These are phyloP conservation scores for Coregonus ussuriensis DNA, from an alignment of 2,797 vertebrate species.

Conservation along the genomic window DNA sequence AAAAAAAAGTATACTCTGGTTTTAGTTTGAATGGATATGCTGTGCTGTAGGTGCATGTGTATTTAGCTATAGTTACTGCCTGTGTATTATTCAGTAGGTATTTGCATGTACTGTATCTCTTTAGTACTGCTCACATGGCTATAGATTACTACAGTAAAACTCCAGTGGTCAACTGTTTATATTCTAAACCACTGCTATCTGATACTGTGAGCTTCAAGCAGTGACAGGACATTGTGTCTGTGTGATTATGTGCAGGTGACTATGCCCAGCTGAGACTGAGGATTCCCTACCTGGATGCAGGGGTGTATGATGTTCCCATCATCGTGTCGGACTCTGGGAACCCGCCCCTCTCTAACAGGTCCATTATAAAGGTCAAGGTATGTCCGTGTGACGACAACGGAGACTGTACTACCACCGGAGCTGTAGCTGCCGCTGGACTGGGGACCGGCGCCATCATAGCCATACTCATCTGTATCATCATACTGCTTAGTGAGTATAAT, in stretches of 20 bases:
- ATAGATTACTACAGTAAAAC: too few species aligned
- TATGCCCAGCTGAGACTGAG: slow-evolving; percentile 89
- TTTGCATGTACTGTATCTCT: too few species aligned
- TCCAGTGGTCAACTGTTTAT: neutral
- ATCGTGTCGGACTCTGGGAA: slow-evolving; percentile 95
- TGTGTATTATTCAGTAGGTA: neutral
- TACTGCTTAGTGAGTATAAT: slow-evolving; percentile 88
- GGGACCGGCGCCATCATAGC: slow-evolving; percentile 96
- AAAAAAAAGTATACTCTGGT: neutral
- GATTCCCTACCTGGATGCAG: slow-evolving; percentile 88
- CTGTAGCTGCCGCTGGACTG: slow-evolving; percentile 90
- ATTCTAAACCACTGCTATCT: neutral
- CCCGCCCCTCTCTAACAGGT: slow-evolving; percentile 92
- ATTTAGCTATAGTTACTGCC: neutral
- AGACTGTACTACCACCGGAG: slow-evolving; percentile 90
- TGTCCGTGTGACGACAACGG: slow-evolving; percentile 94
- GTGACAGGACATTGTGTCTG: neutral
- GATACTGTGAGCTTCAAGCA: too few species aligned
- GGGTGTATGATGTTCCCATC: slow-evolving; percentile 89
- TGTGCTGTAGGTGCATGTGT: slow-evolving; percentile 2
- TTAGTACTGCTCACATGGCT: too few species aligned
- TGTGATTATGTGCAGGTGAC: slow-evolving; percentile 77
- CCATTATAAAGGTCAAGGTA: slow-evolving; percentile 93
- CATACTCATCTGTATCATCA: slow-evolving; percentile 94
- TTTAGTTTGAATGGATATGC: slow-evolving; percentile 42